phyloP scores from a whole-genome alignment of 2,888 invertebrate species.

The Catocala fraxini region DNA sequence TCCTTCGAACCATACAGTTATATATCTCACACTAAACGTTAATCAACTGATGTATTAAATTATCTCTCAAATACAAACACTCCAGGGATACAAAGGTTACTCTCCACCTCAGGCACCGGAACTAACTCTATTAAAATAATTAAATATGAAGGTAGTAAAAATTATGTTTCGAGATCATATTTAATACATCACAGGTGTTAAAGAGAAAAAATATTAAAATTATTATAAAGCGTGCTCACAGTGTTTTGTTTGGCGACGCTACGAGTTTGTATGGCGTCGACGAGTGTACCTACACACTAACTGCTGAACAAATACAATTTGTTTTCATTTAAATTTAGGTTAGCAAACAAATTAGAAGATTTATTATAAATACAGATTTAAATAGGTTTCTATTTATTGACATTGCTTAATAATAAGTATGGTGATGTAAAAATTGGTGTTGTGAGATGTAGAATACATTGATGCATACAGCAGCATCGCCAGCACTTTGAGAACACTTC shows the following conservation, averaged over 20 bases:
- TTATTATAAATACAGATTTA: neutral
- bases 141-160: constrained; percentile 85
- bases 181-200: constrained; percentile 91
- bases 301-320: neutral
- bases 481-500: constrained; percentile 46
- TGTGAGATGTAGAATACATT: constrained; percentile 5
- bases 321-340: constrained; percentile 1
- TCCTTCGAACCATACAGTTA: constrained; percentile 38
- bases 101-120: constrained; percentile 54
- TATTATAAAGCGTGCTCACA: constrained; percentile 53
- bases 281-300: constrained; percentile 9
- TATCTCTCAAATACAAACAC: constrained; percentile 74
- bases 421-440: too few relatives aligned
- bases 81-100: constrained; percentile 69
- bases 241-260: constrained; percentile 26
- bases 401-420: too few relatives aligned
- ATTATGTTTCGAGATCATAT: constrained; percentile 89
- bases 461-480: constrained; percentile 8
- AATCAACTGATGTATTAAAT: constrained; percentile 84
- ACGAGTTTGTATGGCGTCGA: constrained; percentile 25
- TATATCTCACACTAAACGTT: constrained; percentile 37
- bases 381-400: too few relatives aligned
- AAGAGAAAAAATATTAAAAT: constrained; percentile 73
- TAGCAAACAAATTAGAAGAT: neutral
- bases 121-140: constrained; percentile 77